Conservation (phyloP, 2,113 vertebrate genomes). For the Xyrauchen texanus region DNA sequence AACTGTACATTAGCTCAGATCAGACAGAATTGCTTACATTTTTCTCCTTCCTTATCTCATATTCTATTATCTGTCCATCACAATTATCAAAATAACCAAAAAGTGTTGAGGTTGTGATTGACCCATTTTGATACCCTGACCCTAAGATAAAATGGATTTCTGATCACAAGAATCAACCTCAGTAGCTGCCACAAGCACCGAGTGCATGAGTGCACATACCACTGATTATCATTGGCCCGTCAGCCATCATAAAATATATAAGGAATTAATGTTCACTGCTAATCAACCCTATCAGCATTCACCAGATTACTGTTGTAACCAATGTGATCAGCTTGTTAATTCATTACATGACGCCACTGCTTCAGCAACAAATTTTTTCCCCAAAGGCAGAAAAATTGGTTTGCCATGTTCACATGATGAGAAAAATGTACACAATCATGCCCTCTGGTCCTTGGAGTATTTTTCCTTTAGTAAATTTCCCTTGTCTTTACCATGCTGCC, state of each 20-base stretch:
- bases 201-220: too few species aligned
- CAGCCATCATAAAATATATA: background rate
- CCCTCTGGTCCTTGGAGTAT: conserved; percentile 16
- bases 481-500: conserved; percentile 66
- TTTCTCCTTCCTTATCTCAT: background rate
- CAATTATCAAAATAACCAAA: background rate
- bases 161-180: background rate
- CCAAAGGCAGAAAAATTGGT: background rate
- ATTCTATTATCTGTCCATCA: background rate
- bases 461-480: too few species aligned
- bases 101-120: background rate
- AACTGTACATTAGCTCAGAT: conserved; percentile 15
- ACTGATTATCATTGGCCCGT: too few species aligned
- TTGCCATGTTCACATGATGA: background rate
- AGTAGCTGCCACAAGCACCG: background rate
- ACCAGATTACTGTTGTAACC: too few species aligned
- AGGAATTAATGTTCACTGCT: background rate
- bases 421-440: conserved; percentile 26
- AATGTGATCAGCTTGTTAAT: too few species aligned
- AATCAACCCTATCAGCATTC: background rate
- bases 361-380: background rate
- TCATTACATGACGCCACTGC: background rate
- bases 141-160: background rate
- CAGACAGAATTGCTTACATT: conserved; percentile 53
- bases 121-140: background rate